These are phyloP conservation scores for Heteractis magnifica DNA, from an alignment of 92 coral and sea anemone genomes.

Conservation along the genomic window DNA sequence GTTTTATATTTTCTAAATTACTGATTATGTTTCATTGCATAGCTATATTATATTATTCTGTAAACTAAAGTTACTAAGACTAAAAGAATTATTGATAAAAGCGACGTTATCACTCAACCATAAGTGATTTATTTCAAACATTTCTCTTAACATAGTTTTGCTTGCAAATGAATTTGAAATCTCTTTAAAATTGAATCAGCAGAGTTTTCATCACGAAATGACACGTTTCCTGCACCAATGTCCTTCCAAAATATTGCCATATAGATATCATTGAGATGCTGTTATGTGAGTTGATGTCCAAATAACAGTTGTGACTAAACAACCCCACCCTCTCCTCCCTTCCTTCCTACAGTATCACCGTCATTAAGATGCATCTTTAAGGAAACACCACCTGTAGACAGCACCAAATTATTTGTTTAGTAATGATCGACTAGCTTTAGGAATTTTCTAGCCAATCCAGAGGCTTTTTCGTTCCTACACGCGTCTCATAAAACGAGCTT, in stretches of 20 bases:
- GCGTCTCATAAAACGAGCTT: not conserved
- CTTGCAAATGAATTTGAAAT: not conserved
- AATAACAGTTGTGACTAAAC: not conserved
- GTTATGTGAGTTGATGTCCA: not conserved
- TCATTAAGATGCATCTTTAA: not conserved
- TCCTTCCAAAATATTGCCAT: not conserved
- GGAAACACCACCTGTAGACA: not conserved
- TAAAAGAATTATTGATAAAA: not conserved
- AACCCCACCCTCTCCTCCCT: conserved; percentile 22
- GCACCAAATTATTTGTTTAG: not conserved
- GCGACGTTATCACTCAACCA: not conserved
- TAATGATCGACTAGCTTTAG: not conserved
- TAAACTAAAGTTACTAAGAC: not conserved
- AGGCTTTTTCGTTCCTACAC: not conserved
- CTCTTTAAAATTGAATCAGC: not conserved
- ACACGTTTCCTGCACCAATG: not conserved
- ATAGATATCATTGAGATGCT: not conserved
- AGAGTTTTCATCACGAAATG: not conserved
- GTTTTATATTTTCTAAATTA: not conserved
- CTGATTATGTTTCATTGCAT: not conserved
- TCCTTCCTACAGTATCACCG: conserved; percentile 6
- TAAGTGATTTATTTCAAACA: not conserved
- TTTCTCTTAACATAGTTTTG: not conserved
- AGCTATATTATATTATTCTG: no score
- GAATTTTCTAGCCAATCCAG: not conserved